Evolutionary conservation across 1,140 invertebrate genomes (phyloP), one percentile per base, ranked within the genome.

Genomic region (Coelopa frigida): DNA sequence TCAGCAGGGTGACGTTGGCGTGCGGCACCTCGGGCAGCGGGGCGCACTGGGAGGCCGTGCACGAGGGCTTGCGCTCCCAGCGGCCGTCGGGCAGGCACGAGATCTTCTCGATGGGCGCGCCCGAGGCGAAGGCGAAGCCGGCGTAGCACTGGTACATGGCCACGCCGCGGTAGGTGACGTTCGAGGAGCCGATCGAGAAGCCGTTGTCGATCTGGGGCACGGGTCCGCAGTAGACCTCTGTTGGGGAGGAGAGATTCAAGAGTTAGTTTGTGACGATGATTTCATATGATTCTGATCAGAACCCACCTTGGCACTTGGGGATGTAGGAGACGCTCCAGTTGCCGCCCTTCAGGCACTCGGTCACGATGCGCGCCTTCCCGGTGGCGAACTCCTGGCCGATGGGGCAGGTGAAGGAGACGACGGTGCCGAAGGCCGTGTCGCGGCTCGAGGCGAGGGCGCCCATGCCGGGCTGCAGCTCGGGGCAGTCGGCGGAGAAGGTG

Each of bases 191-290:
- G 61, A 94, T 93, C 1, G 93, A 95, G 66, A 95, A 96, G 36
- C 94, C 94, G 67, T 96, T 98, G 57, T 94, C 89, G 46, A 97
- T 97, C 76, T 96, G 93, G 45, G 94, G 94, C 20, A 97, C 93
- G 24, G 93, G 91, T 42, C 92, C 92, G 71, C 94, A 98, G 64
- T 97, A 98, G 14, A 95, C 88, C 76, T 94, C 91, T 87, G 73
- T 21, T 70, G 52, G 36, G 39, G 20, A 14, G 33, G 38, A 36
- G 42, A 40, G 8, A 10, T n/a, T n/a, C n/a, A n/a, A n/a, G n/a
- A 26, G n/a, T n/a, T n/a, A n/a, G n/a, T n/a, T n/a, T n/a, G n/a
- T 35, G 32, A n/a, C n/a, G n/a, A n/a, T n/a, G n/a, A n/a, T n/a
- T n/a, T n/a, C n/a, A n/a, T n/a, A n/a, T n/a, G n/a, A 15, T 43